These are phyloP conservation scores for Magallana gigas DNA, from an alignment of 1,140 invertebrate genomes.

Conservation along the genomic window DNA sequence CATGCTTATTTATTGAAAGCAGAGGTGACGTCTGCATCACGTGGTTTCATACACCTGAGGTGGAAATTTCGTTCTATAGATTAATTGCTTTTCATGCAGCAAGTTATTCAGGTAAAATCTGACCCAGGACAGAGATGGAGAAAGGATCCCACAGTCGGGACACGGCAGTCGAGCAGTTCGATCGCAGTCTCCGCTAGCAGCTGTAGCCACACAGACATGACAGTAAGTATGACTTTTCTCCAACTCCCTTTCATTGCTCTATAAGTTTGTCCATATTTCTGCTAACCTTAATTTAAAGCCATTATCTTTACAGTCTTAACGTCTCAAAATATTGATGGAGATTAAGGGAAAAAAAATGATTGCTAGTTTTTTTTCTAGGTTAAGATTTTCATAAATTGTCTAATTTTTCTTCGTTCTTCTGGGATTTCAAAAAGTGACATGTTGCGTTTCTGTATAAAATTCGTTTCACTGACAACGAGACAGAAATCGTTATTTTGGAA, in stretches of 20 bases:
- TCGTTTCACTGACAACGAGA: constrained; percentile 35
- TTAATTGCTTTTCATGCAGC: constrained; percentile 30
- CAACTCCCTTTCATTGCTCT: no score
- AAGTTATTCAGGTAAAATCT: constrained; percentile 30
- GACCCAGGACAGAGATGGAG: constrained; percentile 15
- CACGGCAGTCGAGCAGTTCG: background rate
- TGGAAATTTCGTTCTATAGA: constrained; percentile 22
- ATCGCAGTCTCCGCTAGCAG: background rate
- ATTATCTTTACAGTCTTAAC: background rate
- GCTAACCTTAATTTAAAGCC: background rate
- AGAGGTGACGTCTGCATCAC: constrained; percentile 4
- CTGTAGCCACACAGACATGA: background rate
- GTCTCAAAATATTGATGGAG: background rate
- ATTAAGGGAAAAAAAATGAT: background rate
- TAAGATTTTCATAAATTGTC: constrained; percentile 8
- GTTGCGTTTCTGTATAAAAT: constrained; percentile 22
- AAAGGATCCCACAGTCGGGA: background rate
- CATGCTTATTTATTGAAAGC: background rate
- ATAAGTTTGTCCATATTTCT: no score
- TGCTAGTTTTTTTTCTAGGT: background rate
- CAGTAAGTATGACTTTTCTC: background rate
- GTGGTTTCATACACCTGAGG: constrained; percentile 29
- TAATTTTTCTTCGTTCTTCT: constrained; percentile 27
- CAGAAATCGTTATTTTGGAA: constrained; percentile 36
- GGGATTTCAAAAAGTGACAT: constrained; percentile 30